Evolutionary conservation across 2,113 vertebrate genomes (phyloP).

Genomic region (Zootoca vivipara): DNA sequence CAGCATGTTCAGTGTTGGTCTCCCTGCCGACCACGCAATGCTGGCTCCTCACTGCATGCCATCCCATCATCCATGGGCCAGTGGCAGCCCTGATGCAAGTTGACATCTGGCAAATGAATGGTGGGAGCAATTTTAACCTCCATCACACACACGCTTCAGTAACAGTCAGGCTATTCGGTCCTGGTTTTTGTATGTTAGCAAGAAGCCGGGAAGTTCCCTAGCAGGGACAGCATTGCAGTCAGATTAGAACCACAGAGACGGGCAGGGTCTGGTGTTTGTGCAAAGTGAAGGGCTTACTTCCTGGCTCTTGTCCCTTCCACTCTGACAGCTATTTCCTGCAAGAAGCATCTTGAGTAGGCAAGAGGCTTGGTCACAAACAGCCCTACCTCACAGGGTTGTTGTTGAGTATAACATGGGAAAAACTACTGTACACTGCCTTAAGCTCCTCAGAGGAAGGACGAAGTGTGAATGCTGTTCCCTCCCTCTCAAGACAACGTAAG

Average conservation of each 20-base stretch:
- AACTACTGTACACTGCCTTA: neutral
- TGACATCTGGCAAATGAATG: neutral
- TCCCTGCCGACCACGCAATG: neutral
- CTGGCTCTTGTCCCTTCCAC: neutral
- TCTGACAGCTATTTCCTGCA: neutral
- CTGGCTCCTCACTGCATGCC: neutral
- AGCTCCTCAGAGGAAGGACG: neutral
- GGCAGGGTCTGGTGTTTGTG: constrained; percentile 5
- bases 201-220: constrained; percentile 20
- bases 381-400: neutral
- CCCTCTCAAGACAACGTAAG: neutral
- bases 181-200: constrained; percentile 71
- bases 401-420: neutral
- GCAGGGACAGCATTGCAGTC: constrained; percentile 16
- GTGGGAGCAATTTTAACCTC: neutral
- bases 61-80: neutral
- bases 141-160: neutral
- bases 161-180: constrained; percentile 42
- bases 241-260: constrained; percentile 45
- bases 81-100: neutral
- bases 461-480: neutral
- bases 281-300: neutral
- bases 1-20: neutral
- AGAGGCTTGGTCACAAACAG: neutral
- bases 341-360: neutral